Conservation (phyloP, 2,888 invertebrate genomes). For the Stramonita haemastoma region DNA sequence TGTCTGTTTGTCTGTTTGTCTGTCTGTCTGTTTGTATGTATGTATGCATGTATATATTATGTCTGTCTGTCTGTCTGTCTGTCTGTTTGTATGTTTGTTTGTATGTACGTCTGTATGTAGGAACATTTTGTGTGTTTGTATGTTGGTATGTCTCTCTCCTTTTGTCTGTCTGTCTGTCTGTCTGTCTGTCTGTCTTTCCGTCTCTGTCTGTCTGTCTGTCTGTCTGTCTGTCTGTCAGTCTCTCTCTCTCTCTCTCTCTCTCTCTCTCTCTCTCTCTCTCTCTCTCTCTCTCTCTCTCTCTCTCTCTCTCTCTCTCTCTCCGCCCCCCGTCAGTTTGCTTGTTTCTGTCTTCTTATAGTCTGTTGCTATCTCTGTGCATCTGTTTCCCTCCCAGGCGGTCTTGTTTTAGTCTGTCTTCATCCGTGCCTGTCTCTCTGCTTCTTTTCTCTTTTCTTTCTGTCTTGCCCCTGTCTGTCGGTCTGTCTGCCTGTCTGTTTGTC, state of each 20-base stretch:
- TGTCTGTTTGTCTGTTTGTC: background rate
- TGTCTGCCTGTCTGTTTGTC: background rate
- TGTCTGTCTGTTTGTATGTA: background rate
- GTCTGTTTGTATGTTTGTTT: background rate
- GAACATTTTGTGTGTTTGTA: no score
- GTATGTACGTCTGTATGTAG: background rate
- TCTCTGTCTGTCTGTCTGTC: background rate
- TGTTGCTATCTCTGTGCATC: background rate
- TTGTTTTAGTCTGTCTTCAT: background rate
- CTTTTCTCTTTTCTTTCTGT: background rate
- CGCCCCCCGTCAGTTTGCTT: background rate
- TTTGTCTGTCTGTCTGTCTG: background rate
- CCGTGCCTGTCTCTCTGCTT: background rate
- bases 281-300: background rate
- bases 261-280: slow-evolving; percentile 23
- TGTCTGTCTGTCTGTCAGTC: slow-evolving; percentile 1
- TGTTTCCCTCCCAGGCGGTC: background rate
- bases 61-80: background rate
- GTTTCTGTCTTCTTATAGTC: no score
- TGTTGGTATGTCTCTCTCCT: no score
- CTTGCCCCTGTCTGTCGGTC: background rate
- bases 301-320: background rate
- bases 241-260: background rate
- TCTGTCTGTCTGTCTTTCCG: background rate
- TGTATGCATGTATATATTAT: background rate